phyloP scores from a whole-genome alignment of 1,140 invertebrate genomes.

The Ladona fulva region DNA sequence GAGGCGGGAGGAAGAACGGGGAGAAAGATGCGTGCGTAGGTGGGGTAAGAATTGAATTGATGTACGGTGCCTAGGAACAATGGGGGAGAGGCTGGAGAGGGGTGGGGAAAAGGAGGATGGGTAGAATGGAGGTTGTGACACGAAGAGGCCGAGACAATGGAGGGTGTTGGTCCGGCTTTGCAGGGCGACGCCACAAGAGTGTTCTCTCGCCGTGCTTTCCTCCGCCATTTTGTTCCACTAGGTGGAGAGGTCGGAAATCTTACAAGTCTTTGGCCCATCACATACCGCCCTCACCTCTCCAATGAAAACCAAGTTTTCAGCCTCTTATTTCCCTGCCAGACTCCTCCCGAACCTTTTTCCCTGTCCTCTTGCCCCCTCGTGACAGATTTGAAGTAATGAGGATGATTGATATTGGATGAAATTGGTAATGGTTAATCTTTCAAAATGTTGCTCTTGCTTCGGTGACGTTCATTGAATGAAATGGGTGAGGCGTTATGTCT shows the following conservation, averaged over 20 bases:
- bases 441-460: too few relatives aligned
- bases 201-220: too few relatives aligned
- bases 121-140: neutral
- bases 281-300: neutral
- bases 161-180: neutral
- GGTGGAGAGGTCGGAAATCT: neutral
- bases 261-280: neutral
- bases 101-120: neutral
- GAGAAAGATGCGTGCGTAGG: neutral
- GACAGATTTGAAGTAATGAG: too few relatives aligned
- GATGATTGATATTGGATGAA: too few relatives aligned
- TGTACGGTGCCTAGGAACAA: neutral
- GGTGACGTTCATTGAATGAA: too few relatives aligned
- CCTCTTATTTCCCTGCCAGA: too few relatives aligned
- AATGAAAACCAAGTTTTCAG: neutral
- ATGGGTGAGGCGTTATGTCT: too few relatives aligned
- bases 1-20: neutral
- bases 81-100: neutral
- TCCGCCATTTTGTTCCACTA: neutral
- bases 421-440: too few relatives aligned
- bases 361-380: too few relatives aligned
- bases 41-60: conserved; percentile 9
- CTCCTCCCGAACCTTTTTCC: too few relatives aligned
- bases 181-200: neutral
- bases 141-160: neutral